Conservation (phyloP, 1,140 invertebrate genomes). For the Caenorhabditis latens region DNA sequence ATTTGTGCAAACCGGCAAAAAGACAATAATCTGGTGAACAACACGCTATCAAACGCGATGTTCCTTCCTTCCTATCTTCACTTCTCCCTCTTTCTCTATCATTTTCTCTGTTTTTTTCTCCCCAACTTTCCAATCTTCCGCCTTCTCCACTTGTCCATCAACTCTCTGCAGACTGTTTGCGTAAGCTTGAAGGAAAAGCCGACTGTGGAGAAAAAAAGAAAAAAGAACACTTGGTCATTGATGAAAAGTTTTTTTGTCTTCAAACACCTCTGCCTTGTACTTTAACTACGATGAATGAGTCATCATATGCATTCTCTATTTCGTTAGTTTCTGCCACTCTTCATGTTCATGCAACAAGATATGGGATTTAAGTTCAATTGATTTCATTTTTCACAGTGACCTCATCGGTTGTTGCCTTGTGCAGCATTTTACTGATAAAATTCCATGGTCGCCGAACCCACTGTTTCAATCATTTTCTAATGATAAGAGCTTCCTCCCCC, state of each 20-base stretch:
- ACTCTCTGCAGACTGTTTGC: constrained; percentile 11
- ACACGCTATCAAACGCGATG: constrained; percentile 20
- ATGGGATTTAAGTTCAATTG: neutral
- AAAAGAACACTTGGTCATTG: constrained; percentile 46
- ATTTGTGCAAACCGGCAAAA: neutral
- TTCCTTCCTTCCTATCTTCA: neutral
- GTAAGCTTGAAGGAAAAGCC: constrained; percentile 37
- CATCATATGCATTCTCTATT: neutral
- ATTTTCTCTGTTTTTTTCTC: neutral
- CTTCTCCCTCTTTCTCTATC: neutral
- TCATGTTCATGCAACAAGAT: no score
- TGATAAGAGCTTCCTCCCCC: constrained; percentile 24
- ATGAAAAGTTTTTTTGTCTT: constrained; percentile 25
- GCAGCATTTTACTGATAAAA: neutral
- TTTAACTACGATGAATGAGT: neutral
- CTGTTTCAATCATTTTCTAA: neutral
- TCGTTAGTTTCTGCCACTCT: no score
- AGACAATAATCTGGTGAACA: constrained; percentile 28
- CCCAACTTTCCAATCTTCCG: neutral
- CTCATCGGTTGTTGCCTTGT: neutral
- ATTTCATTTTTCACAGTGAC: neutral
- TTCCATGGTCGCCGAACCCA: neutral
- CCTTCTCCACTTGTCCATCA: constrained; percentile 11
- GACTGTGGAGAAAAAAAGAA: constrained; percentile 13
- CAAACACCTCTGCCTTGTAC: neutral